Base-by-base conservation (phyloP, 2,888 invertebrate genomes). In the Phalera bucephala region DNA sequence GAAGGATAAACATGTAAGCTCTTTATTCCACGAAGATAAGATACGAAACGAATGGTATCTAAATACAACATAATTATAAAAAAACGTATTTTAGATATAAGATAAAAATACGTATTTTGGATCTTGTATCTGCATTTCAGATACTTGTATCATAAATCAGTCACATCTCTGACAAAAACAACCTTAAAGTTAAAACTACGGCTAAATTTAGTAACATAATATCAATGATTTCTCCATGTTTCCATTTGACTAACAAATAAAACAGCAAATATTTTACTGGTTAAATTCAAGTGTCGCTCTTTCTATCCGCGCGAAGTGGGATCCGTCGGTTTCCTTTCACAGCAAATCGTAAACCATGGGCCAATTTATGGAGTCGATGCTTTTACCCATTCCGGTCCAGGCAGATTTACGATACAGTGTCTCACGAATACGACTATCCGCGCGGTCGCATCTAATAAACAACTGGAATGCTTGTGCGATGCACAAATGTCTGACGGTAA, bases 311-410 rank as follows among this genome's bases (percentile, higher is more conserved):
- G 64, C 56, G 17, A 17, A 57, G 62, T 72, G 60, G 63, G 63
- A 30, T 33, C 55, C 56, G 47, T 62, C 64, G 65, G 70, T 68
- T 75, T 74, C 80, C 83, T 80, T 74, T 80, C 74, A 68, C 71
- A 72, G 72, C 57, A 72, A 73, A 73, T 82, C 81, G 82, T 86
- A 86, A 86, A 85, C 72, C 77, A 77, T 81, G 79, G 79, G 84
- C 67, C 82, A 80, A 86, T 87, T 85, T 87, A 87, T 86, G 73
- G 82, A 61, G 68, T 61, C 77, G 72, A 75, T 72, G 75, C 73
- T 74, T 76, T 81, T 76, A 76, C 80, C 82, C 71, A 79, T 82
- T 82, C 74, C 77, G 74, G 68, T 67, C 61, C 59, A 64, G 70
- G 75, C 75, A 85, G 85, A 86, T 86, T 87, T 86, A 87, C 80